Conservation (phyloP, 2,888 invertebrate genomes). For the Polydrusus cervinus region DNA sequence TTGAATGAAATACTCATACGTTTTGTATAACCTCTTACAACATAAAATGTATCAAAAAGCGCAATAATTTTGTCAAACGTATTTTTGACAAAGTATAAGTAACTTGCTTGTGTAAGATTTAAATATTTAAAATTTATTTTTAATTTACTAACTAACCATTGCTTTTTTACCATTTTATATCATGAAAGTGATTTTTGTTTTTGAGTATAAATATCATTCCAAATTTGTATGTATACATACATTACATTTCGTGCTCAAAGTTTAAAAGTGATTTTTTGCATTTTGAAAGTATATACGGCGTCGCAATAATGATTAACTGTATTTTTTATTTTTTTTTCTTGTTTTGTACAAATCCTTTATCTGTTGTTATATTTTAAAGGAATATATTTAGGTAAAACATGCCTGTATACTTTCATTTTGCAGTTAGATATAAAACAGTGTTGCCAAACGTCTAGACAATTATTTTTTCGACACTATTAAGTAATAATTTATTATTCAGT, state of each 20-base stretch:
- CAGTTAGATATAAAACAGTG: constrained; percentile 20
- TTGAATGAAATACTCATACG: constrained; percentile 33
- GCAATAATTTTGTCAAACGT: constrained; percentile 32
- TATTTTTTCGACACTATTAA: not conserved
- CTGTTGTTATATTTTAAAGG: not conserved
- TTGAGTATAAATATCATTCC: constrained; percentile 33
- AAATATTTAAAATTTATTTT: constrained; percentile 32
- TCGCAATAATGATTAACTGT: not conserved
- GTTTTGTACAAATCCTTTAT: not conserved
- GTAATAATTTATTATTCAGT: no score
- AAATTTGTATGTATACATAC: constrained; percentile 37
- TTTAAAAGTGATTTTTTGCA: constrained; percentile 35
- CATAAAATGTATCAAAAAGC: constrained; percentile 24
- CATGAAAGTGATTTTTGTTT: constrained; percentile 4
- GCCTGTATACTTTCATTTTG: constrained; percentile 41
- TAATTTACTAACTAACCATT: constrained; percentile 31
- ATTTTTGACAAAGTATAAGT: constrained; percentile 31
- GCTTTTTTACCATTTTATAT: constrained; percentile 20
- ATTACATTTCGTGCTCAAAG: constrained; percentile 37
- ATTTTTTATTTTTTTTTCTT: constrained; percentile 1
- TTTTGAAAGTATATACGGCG: constrained; percentile 31
- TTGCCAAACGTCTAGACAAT: constrained; percentile 24
- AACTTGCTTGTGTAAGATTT: constrained; percentile 41
- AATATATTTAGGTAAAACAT: not conserved
- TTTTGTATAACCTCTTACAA: constrained; percentile 26